Evolutionary conservation across 2,797 vertebrate genomes (phyloP), one percentile per base, ranked within the genome.

Genomic region (Sebastes baramenuke): DNA sequence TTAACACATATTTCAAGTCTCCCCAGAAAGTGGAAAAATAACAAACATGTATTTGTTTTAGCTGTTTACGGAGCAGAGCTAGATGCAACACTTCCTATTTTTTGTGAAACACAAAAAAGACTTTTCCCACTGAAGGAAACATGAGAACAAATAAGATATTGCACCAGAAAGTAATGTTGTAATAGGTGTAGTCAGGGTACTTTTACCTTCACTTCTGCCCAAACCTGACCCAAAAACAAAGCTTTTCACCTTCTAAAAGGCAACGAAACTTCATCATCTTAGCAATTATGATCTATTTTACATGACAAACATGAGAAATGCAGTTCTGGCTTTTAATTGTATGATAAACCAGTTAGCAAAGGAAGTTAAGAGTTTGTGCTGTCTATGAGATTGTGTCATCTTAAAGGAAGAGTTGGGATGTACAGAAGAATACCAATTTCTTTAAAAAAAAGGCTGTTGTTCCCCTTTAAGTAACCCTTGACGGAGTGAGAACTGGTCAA

Each of bases 11-110:
- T 77, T 72, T 83, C 59, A 68, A 64, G 55, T 80, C 54, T 79
- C 75, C 32, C 54, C 32, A 76, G 70, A 67, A 74, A 77, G 65
- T 3, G 30, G 34, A 55, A 72, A 70, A 83, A 84, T 36, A 86
- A 85, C 77, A 83, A 85, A 80, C 25, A 16, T 20, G 0, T 12
- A 61, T 90, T 88, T 82, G 81, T 84, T 76, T 73, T 59, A 32
- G 67, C 72, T 68, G 66, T 80, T 82, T 71, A 67, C 67, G 52
- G 66, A 79, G 1, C 67, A 69, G 62, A 79, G 1, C 8, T 2
- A 34, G 29, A 82, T 84, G 34, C 69, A 77, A 68, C 20, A 4
- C 13, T 20, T 62, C 8, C 62, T 58, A 3, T 66, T 25, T 68
- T 66, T 29, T 38, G 20, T 73, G 65, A 80, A 66, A 32, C 52